Evolutionary conservation across 2,113 vertebrate genomes (phyloP), one percentile per base, ranked within the genome.

Genomic region (Origma solitaria): DNA sequence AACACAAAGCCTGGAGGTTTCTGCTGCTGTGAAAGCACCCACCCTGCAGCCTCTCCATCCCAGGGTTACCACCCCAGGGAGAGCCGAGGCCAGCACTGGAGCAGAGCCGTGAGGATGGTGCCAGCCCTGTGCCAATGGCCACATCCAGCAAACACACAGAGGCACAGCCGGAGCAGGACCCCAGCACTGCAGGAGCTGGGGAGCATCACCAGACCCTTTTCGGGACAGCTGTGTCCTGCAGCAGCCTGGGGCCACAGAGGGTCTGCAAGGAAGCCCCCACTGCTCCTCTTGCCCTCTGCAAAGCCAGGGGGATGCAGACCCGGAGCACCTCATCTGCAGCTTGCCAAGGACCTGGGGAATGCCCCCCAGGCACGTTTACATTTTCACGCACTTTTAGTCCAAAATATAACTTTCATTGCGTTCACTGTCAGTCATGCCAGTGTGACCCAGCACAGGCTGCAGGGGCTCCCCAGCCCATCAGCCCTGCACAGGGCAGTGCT

Each of bases 201-300:
- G 71, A 38, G n/a, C 49, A 47, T 10, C 7, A 0, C 9, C 2
- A 1, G 30, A 2, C n/a, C 56, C 47, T n/a, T 42, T 4, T 0
- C 25, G 24, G 79, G 22, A 25, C 7, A 3, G n/a, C 57, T 45
- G 45, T 31, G 58, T 44, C 56, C 33, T 65, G 50, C 60, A 44
- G 31, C 60, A 73, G 49, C 70, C 54, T 24, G 56, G 23, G 66
- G 19, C 18, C 37, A 37, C 12, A 13, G 15, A 4, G 6, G 60
- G 2, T 18, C 64, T 54, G 18, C 2, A 4, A 50, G 7, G 15
- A n/a, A 69, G 7, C 5, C 12, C 35, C 25, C 3, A 0, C 27
- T 65, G 58, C 42, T 0, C 28, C 9, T 58, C 40, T 65, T 53
- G 23, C 82, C 12, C 44, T 66, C 23, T 25, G 35, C 53, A 47